Conservation (phyloP, 2,113 vertebrate genomes). For the Thamnophis sirtalis region DNA sequence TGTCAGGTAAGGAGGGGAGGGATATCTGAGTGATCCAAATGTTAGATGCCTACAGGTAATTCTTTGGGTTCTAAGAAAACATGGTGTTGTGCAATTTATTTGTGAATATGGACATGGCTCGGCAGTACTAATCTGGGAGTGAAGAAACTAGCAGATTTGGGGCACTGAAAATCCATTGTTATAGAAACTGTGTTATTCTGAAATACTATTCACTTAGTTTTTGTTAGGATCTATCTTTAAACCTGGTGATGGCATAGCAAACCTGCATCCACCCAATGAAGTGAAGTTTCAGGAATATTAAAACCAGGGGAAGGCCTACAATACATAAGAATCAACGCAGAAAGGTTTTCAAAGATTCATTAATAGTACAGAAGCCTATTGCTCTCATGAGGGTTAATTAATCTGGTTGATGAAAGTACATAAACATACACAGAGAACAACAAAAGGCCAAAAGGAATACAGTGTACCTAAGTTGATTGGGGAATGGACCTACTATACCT, state of each 20-base stretch:
- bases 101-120: not conserved
- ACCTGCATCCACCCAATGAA: not conserved
- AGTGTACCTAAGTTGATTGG: not conserved
- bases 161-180: not conserved
- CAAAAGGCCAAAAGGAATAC: not conserved
- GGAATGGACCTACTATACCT: not conserved
- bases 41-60: not conserved
- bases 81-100: not conserved
- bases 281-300: not conserved
- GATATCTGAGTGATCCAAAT: not conserved
- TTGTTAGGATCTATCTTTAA: not conserved
- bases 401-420: not conserved
- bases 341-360: not conserved
- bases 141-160: not conserved
- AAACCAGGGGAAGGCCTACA: not conserved
- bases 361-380: not conserved
- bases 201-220: not conserved
- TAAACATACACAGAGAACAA: slow-evolving; percentile 9
- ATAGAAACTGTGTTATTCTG: not conserved
- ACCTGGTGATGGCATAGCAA: not conserved
- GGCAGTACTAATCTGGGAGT: not conserved
- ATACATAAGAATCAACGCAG: not conserved
- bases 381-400: slow-evolving; percentile 10
- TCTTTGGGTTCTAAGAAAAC: not conserved
- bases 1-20: not conserved